Conservation (phyloP, 92 coral and sea anemone genomes). For the Montipora capitata region DNA sequence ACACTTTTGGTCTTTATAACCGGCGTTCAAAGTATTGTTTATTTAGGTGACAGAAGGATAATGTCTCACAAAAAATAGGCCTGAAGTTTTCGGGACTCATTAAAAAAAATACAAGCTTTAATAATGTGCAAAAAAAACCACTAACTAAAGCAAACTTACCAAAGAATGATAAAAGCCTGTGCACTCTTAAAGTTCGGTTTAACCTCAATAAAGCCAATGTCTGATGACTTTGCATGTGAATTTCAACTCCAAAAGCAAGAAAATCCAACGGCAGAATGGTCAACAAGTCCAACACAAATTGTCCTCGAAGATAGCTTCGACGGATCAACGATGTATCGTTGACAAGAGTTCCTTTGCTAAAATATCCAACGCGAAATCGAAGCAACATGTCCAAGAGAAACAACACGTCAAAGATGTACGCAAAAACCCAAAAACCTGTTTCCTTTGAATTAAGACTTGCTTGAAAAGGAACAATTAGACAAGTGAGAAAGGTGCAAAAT, state of each 20-base stretch:
- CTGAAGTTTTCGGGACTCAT: no score
- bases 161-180: conserved; percentile 76
- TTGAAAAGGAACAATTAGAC: conserved; percentile 85
- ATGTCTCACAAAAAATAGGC: no score
- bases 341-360: conserved; percentile 80
- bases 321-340: conserved; percentile 74
- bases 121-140: not conserved
- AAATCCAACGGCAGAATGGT: conserved; percentile 80
- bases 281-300: conserved; percentile 71
- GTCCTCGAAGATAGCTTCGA: conserved; percentile 74
- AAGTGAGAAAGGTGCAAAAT: conserved; percentile 66
- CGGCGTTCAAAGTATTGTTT: no score
- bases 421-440: conserved; percentile 63
- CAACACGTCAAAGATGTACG: conserved; percentile 73
- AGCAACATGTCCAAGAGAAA: conserved; percentile 77
- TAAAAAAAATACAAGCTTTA: no score
- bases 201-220: conserved; percentile 74
- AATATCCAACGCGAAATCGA: conserved; percentile 79
- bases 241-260: conserved; percentile 48
- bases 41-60: no score
- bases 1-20: no score
- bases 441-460: conserved; percentile 78
- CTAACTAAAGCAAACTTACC: conserved; percentile 56
- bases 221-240: conserved; percentile 65
- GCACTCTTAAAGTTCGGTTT: conserved; percentile 81